These are phyloP conservation scores for Zophobas atratus DNA, from an alignment of 1,140 invertebrate genomes.

Conservation along the genomic window DNA sequence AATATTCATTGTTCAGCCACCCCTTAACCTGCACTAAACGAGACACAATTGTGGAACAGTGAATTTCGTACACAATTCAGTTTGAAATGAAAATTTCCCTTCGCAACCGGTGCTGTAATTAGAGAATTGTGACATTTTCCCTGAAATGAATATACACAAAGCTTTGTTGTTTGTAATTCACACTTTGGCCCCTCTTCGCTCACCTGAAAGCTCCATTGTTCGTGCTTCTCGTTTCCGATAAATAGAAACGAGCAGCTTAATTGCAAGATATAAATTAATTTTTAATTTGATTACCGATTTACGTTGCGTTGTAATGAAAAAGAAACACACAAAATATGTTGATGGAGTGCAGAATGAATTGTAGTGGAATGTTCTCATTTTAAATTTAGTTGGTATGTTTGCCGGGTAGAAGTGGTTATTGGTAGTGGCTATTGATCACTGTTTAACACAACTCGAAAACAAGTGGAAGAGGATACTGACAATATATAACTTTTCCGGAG, in stretches of 20 bases:
- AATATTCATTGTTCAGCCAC: slow-evolving; percentile 7
- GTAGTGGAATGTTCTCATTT: not conserved
- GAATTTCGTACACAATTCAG: slow-evolving; percentile 25
- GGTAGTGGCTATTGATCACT: too few species aligned
- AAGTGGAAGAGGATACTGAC: too few species aligned
- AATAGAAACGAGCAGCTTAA: slow-evolving; percentile 37
- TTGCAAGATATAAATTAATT: slow-evolving; percentile 5
- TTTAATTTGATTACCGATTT: slow-evolving; percentile 30
- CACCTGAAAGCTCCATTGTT: slow-evolving; percentile 33
- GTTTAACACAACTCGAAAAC: too few species aligned
- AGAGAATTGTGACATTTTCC: slow-evolving; percentile 39
- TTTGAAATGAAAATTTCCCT: slow-evolving; percentile 36
- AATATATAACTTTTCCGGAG: too few species aligned
- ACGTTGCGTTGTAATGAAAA: not conserved
- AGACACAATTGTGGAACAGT: slow-evolving; percentile 19
- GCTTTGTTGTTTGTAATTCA: slow-evolving; percentile 34
- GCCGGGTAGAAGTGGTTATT: too few species aligned
- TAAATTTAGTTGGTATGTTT: too few species aligned
- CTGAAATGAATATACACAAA: slow-evolving; percentile 39
- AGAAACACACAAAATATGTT: not conserved
- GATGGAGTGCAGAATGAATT: not conserved
- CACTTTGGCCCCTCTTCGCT: slow-evolving; percentile 33
- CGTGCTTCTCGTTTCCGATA: slow-evolving; percentile 8
- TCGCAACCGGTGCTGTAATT: slow-evolving; percentile 37
- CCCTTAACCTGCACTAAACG: slow-evolving; percentile 32